Base-by-base conservation (phyloP, 2,888 invertebrate species). In the Lissonota sp. region DNA sequence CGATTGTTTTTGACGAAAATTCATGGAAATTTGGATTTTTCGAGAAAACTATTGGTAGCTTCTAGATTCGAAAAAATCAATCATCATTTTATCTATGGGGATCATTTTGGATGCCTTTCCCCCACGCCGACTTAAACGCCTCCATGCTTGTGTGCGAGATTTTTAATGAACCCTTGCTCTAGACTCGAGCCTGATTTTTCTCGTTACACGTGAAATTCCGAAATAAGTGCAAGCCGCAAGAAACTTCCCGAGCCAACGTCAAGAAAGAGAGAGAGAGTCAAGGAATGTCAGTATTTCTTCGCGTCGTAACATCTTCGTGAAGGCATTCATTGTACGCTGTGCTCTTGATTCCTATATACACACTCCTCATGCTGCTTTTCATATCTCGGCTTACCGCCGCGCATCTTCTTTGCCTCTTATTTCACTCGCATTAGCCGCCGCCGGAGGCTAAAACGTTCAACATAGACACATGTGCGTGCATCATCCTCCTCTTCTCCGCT, bases 311-410 rank as follows among this genome's bases (percentile, higher is more conserved):
- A 75, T 66, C 63, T 73, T 78, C 75, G 79, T 79, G 55, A 73
- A 80, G 64, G 77, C 80, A 55, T 66, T 69, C 80, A 83, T 71
- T 77, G 73, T 72, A 55, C 67, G 57, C 73, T 46, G 46, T 60
- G 49, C 64, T 64, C 64, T 39, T 72, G 40, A 51, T 46, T 70
- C 60, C 73, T 72, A 57, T 64, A 16, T 63, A 14, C 37, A 44
- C 58, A 16, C 57, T 51, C 37, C 51, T 42, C 60, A 49, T 53
- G 60, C 67, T 51, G 37, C 60, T 83, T 81, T 26, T 26, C 26
- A 26, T 26, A 85, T 81, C 84, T 82, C 85, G 79, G 26, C 3
- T 26, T 3, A 26, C 26, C 77, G 82, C 84, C 79, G 84, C 73
- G 69, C 82, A 83, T 82, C 81, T 70, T 70, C 79, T 77, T 26